A percentile compares a stretch with the other conserved stretches of the same genome.
These are phyloP conservation scores for Anguilla rostrata DNA, from an alignment of 2,113 vertebrate species.

Conservation along the genomic window DNA sequence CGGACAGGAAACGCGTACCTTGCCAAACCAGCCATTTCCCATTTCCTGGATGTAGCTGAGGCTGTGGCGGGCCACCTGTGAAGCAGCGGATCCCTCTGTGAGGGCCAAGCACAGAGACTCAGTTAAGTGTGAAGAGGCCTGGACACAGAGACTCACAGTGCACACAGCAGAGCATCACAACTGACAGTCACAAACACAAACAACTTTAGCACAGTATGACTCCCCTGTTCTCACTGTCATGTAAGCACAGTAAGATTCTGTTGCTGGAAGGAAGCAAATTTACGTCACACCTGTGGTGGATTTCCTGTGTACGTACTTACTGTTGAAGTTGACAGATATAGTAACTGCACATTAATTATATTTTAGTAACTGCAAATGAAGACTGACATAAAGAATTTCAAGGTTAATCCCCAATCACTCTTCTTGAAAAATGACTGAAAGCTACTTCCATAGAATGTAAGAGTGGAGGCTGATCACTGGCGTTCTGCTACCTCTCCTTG, in stretches of 20 bases:
- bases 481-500: background rate
- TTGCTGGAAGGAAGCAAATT: too few species aligned
- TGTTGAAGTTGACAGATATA: background rate
- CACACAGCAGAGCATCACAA: background rate
- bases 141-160: background rate
- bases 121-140: background rate
- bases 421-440: background rate
- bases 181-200: background rate
- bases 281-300: too few species aligned
- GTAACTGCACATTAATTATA: background rate
- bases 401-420: background rate
- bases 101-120: constrained; percentile 1
- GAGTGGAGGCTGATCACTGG: background rate
- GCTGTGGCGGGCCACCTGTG: constrained; percentile 86
- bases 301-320: too few species aligned
- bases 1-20: constrained; percentile 68
- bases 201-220: background rate
- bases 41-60: constrained; percentile 98
- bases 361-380: background rate
- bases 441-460: background rate
- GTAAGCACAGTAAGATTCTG: too few species aligned
- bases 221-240: background rate
- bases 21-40: constrained; percentile 95
- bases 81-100: constrained; percentile 79
- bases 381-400: background rate